These are phyloP conservation scores for Tetramorium bicarinatum DNA, from an alignment of 2,888 invertebrate species.

Conservation along the genomic window DNA sequence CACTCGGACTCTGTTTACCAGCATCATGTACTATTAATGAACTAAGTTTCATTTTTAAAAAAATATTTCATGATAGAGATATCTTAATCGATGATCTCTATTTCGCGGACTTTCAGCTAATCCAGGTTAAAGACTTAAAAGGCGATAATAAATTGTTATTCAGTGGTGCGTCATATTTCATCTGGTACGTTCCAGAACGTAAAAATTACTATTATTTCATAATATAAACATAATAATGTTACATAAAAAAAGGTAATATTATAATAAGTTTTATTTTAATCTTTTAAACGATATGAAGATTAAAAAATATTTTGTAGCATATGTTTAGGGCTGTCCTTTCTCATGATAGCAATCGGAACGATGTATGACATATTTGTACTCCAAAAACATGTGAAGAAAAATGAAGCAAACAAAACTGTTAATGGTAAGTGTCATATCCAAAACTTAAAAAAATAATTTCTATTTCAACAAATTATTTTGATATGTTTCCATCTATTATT, in stretches of 20 bases:
- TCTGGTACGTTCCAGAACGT: no score
- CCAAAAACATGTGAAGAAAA: slow-evolving; percentile 60
- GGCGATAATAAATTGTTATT: background rate
- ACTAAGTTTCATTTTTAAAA: slow-evolving; percentile 78
- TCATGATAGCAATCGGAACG: slow-evolving; percentile 81
- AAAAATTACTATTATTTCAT: no score
- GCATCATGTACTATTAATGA: slow-evolving; percentile 86
- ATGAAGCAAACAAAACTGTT: slow-evolving; percentile 70
- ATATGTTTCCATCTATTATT: no score
- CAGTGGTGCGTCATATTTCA: no score
- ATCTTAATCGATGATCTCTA: slow-evolving; percentile 83
- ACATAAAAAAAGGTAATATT: no score
- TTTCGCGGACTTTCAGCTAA: slow-evolving; percentile 82
- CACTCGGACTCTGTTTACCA: slow-evolving; percentile 87
- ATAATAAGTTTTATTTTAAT: background rate
- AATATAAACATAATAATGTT: no score
- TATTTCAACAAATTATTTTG: background rate
- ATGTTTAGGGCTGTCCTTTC: slow-evolving; percentile 66
- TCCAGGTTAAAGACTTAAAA: slow-evolving; percentile 72
- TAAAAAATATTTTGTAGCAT: slow-evolving; percentile 68
- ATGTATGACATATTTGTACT: slow-evolving; percentile 80
- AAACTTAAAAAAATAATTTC: background rate
- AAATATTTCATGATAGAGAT: slow-evolving; percentile 81
- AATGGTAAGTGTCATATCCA: slow-evolving; percentile 40
- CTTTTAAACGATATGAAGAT: background rate